phyloP scores from a whole-genome alignment of 1,140 invertebrate genomes.

The Drosophila santomea region DNA sequence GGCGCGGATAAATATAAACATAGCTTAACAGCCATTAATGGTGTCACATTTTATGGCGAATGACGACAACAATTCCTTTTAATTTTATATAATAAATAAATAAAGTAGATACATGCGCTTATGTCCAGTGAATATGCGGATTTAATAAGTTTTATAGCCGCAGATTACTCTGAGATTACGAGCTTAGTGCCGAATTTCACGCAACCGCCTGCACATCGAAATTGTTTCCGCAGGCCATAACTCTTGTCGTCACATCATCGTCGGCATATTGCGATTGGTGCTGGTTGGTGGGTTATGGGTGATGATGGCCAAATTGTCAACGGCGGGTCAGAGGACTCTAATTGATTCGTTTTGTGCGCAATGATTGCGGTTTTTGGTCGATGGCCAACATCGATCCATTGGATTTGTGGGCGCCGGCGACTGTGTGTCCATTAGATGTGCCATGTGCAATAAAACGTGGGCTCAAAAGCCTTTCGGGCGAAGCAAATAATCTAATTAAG shows the following conservation, averaged over 20 bases:
- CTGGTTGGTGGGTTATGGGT: background rate
- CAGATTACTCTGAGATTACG: constrained; percentile 14
- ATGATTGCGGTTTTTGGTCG: constrained; percentile 58
- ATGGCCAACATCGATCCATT: constrained; percentile 42
- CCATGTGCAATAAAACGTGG: constrained; percentile 55
- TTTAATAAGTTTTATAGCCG: constrained; percentile 37
- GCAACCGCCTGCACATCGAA: constrained; percentile 30
- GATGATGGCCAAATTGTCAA: background rate
- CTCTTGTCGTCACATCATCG: constrained; percentile 9
- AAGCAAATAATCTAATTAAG: constrained; percentile 74
- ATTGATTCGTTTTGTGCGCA: constrained; percentile 62
- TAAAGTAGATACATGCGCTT: background rate
- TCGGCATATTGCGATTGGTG: background rate
- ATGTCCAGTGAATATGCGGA: constrained; percentile 1
- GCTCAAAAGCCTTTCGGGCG: constrained; percentile 19
- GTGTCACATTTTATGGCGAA: background rate
- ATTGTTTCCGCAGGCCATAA: constrained; percentile 38
- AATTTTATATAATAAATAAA: background rate
- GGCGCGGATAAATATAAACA: constrained; percentile 3
- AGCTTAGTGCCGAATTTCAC: constrained; percentile 36
- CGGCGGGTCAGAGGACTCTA: constrained; percentile 26
- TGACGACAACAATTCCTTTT: no score
- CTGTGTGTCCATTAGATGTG: constrained; percentile 58
- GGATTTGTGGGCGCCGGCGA: constrained; percentile 7
- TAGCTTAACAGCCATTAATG: constrained; percentile 1